Evolutionary conservation across 1,140 invertebrate genomes (phyloP).

Genomic region (Augochlora pura): DNA sequence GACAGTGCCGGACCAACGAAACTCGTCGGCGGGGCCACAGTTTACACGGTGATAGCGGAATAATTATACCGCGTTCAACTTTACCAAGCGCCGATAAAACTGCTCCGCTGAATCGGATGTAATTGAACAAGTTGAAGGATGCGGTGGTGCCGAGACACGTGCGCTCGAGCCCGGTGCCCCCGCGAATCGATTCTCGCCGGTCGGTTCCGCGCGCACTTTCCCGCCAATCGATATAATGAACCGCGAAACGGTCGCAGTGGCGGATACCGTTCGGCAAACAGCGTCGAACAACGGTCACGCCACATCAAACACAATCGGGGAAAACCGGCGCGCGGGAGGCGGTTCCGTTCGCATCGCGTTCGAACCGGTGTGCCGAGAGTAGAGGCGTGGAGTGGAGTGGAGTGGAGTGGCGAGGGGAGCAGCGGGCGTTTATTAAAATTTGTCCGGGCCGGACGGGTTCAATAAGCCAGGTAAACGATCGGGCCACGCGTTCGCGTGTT

Average conservation of each 20-base stretch:
- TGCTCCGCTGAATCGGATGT: slow-evolving; percentile 7
- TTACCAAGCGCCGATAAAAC: slow-evolving; percentile 43
- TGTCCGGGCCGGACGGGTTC: background rate
- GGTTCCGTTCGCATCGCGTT: background rate
- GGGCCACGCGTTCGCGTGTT: background rate
- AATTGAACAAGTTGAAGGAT: slow-evolving; percentile 24
- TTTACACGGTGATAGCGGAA: slow-evolving; percentile 62
- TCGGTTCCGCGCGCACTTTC: too few species aligned
- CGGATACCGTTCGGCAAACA: background rate
- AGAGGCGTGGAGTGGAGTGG: too few species aligned
- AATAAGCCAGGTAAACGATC: slow-evolving; percentile 3
- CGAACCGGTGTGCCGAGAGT: too few species aligned
- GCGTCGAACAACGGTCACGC: background rate
- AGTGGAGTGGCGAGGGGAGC: too few species aligned
- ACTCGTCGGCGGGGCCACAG: slow-evolving; percentile 49
- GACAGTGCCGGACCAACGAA: slow-evolving; percentile 43
- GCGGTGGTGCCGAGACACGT: too few species aligned
- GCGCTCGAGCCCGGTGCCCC: background rate
- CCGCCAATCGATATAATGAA: background rate
- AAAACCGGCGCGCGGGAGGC: too few species aligned
- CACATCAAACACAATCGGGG: background rate
- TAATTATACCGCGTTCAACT: slow-evolving; percentile 53
- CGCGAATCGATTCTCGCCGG: too few species aligned
- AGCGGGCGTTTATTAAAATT: slow-evolving; percentile 10
- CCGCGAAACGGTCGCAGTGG: too few species aligned